A percentile compares a stretch with the other conserved stretches of the same genome.
Evolutionary conservation across 2,888 invertebrate species (phyloP).

Genomic region (Heteromyza rotundicornis): DNA sequence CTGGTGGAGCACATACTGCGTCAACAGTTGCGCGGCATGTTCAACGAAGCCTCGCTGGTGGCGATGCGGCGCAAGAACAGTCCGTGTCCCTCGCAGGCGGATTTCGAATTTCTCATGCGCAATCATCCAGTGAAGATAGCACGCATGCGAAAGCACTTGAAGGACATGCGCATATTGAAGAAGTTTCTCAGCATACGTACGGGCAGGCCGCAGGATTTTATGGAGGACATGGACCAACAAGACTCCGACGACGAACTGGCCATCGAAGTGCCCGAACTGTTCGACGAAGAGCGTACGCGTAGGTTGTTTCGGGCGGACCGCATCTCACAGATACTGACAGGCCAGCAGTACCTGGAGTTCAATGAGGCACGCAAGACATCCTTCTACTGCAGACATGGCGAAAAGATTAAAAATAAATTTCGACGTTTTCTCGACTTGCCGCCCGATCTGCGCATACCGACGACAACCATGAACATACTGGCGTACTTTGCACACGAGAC

Average conservation of each 20-base stretch:
- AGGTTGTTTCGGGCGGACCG: constrained; percentile 67
- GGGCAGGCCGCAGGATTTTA: constrained; percentile 56
- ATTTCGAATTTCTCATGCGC: constrained; percentile 82
- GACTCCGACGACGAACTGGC: constrained; percentile 66
- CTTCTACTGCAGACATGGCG: constrained; percentile 68
- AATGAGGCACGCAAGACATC: constrained; percentile 80
- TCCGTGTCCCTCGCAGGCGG: constrained; percentile 65
- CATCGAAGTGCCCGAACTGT: constrained; percentile 64
- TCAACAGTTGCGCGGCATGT: constrained; percentile 78
- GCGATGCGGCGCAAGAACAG: constrained; percentile 71
- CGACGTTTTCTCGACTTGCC: constrained; percentile 70
- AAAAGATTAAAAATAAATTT: constrained; percentile 67
- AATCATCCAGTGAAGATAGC: constrained; percentile 80
- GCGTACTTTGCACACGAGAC: constrained; percentile 89
- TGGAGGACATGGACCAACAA: constrained; percentile 62
- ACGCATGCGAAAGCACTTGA: constrained; percentile 76
- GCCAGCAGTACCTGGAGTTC: constrained; percentile 76
- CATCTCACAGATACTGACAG: constrained; percentile 67
- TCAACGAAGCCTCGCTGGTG: constrained; percentile 76
- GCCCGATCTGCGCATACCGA: constrained; percentile 68
- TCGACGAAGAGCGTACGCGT: constrained; percentile 60
- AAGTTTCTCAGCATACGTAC: constrained; percentile 55
- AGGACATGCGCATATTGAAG: constrained; percentile 65
- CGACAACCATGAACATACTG: constrained; percentile 76
- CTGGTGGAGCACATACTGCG: constrained; percentile 84